Conservation (phyloP, 2,888 invertebrate species). For the Rotaria sp. region DNA sequence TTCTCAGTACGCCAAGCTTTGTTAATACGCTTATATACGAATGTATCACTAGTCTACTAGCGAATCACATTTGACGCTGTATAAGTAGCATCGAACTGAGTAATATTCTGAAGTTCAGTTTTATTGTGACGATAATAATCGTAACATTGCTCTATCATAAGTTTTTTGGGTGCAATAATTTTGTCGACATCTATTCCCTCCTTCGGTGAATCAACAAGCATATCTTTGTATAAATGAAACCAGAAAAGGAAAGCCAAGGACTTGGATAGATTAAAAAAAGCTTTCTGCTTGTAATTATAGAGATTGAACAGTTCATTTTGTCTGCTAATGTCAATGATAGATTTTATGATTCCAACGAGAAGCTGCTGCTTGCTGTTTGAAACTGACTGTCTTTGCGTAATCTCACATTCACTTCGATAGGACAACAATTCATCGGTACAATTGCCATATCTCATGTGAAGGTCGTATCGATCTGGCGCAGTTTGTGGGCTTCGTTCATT, state of each 20-base stretch:
- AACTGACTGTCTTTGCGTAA: no score
- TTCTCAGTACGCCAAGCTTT: neutral
- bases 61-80: neutral
- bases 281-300: conserved; percentile 31
- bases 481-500: neutral
- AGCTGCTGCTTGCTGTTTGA: neutral
- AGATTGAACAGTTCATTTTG: neutral
- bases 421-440: no score
- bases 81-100: neutral
- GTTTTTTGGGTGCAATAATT: neutral
- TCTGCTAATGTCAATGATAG: neutral
- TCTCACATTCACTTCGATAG: no score
- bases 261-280: neutral
- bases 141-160: neutral
- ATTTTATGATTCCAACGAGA: neutral
- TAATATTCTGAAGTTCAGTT: neutral
- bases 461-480: neutral
- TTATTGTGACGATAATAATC: neutral
- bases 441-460: no score
- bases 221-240: neutral
- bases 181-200: no score
- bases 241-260: neutral
- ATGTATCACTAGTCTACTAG: neutral
- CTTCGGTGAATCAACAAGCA: neutral
- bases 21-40: neutral